phyloP scores from a whole-genome alignment of 2,888 invertebrate genomes.

The Gasteruption jaculator region DNA sequence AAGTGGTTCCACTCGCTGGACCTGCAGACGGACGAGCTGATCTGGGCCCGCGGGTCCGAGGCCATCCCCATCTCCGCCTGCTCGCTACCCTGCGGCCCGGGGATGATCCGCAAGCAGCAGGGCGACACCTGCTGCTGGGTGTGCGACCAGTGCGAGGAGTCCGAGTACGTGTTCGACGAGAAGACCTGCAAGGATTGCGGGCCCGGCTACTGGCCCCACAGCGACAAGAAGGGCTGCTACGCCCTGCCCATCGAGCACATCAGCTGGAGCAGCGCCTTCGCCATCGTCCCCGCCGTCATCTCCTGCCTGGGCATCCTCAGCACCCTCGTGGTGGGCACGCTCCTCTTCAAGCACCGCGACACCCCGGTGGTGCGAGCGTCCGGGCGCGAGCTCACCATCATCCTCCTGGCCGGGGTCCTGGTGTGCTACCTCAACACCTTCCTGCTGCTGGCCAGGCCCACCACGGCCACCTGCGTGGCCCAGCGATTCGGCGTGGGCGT shows the following conservation, averaged over 20 bases:
- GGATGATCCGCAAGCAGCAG: constrained; percentile 66
- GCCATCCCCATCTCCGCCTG: constrained; percentile 65
- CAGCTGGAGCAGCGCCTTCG: constrained; percentile 63
- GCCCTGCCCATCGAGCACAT: constrained; percentile 62
- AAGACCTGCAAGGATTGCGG: constrained; percentile 65
- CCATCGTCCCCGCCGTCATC: constrained; percentile 62
- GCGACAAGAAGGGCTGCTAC: constrained; percentile 61
- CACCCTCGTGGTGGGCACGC: constrained; percentile 59
- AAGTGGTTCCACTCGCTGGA: constrained; percentile 60
- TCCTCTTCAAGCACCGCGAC: constrained; percentile 63
- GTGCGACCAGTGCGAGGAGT: constrained; percentile 67
- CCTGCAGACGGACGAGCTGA: constrained; percentile 53
- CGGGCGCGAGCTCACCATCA: constrained; percentile 62
- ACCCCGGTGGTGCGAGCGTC: constrained; percentile 63
- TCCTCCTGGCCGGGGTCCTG: constrained; percentile 61
- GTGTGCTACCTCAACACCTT: constrained; percentile 64
- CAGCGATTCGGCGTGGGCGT: constrained; percentile 65
- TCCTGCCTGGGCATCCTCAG: constrained; percentile 61
- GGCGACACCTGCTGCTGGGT: constrained; percentile 75
- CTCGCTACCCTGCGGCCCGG: constrained; percentile 64
- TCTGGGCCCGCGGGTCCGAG: constrained; percentile 56
- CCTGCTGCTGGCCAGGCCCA: constrained; percentile 58
- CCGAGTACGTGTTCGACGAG: constrained; percentile 64
- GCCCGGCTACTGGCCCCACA: constrained; percentile 61
- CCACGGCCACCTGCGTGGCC: constrained; percentile 57